Base-by-base conservation (phyloP, 2,888 invertebrate genomes). In the Plebejus melissa region DNA sequence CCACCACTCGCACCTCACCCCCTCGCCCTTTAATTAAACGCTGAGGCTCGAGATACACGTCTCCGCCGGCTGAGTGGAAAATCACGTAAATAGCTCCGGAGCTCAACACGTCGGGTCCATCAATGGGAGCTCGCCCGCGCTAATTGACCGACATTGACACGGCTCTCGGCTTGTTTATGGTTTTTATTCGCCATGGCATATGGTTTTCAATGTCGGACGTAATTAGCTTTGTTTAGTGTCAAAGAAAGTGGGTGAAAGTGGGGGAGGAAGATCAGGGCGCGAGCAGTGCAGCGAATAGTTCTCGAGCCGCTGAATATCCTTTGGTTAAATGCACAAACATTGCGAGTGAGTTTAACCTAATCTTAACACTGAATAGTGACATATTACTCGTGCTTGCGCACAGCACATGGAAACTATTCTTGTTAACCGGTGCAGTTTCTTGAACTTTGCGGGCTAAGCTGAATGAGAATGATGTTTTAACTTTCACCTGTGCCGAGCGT, bases 1-100 rank as follows among this genome's bases (percentile, higher is more conserved):
- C 28, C 60, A 60, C 60, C 28, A 60, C 85, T 87, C 85, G 83
- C 86, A 82, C 83, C 85, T 84, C 90, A 83, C 86, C 88, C 89
- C 89, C 87, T 86, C 90, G 91, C 89, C 91, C 92, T 93, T 93
- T 93, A 93, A 93, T 93, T 93, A 93, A 93, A 93, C 91, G 90
- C 90, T 91, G 90, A 91, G 88, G 87, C 91, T 89, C 90, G 89
- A 90, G 91, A 91, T 91, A 93, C 92, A 89, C 88, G 88, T 88
- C 89, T 89, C 85, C 88, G 87, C 87, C 87, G 88, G 86, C 86
- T 89, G 87, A 85, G 87, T 90, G 86, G 90, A 91, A 91, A 93
- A 91, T 91, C 92, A 90, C 88, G 88, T 90, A 90, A 91, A 91
- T 90, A 90, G 87, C 88, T 86, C 83, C 83, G 87, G 87, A 90